Percentiles rank a stretch among this genome's conserved stretches.
phyloP scores from a whole-genome alignment of 2,888 invertebrate species.

The Leptopilina myrica region DNA sequence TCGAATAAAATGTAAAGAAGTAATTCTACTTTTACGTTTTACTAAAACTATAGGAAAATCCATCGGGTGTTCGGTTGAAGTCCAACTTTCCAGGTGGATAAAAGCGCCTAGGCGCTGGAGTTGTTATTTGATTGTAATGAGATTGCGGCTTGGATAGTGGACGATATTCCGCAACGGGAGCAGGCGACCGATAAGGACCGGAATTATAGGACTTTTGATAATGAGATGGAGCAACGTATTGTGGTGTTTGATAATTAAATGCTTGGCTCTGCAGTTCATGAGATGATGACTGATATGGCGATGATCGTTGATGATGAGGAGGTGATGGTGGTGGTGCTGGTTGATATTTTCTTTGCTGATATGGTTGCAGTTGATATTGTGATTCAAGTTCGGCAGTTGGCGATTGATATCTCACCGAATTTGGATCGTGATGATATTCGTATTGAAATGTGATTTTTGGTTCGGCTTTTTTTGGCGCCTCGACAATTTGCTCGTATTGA shows the following conservation, averaged over 20 bases:
- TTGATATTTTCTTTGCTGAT: conserved; percentile 66
- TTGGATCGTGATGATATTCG: conserved; percentile 39
- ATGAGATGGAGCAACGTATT: conserved; percentile 60
- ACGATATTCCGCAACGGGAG: conserved; percentile 40
- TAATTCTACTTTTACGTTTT: conserved; percentile 77
- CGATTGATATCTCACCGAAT: conserved; percentile 33
- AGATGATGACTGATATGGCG: background rate
- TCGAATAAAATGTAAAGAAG: background rate
- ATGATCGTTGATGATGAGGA: conserved; percentile 57
- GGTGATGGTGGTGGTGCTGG: conserved; percentile 39
- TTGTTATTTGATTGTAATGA: conserved; percentile 81
- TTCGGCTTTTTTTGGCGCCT: conserved; percentile 31
- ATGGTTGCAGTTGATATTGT: conserved; percentile 46
- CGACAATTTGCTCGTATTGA: conserved; percentile 74
- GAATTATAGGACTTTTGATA: conserved; percentile 65
- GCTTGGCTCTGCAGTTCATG: conserved; percentile 14
- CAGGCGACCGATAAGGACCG: conserved; percentile 59
- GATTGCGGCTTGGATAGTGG: conserved; percentile 73
- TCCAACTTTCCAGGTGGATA: conserved; percentile 91
- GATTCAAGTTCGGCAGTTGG: conserved; percentile 34
- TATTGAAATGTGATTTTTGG: conserved; percentile 36
- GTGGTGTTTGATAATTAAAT: conserved; percentile 55
- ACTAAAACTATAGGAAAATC: conserved; percentile 91
- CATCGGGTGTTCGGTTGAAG: conserved; percentile 91
- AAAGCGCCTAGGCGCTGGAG: conserved; percentile 86